Evolutionary conservation across 1,140 invertebrate genomes (phyloP), one percentile per base, ranked within the genome.

Genomic region (Drosophila suzukii): DNA sequence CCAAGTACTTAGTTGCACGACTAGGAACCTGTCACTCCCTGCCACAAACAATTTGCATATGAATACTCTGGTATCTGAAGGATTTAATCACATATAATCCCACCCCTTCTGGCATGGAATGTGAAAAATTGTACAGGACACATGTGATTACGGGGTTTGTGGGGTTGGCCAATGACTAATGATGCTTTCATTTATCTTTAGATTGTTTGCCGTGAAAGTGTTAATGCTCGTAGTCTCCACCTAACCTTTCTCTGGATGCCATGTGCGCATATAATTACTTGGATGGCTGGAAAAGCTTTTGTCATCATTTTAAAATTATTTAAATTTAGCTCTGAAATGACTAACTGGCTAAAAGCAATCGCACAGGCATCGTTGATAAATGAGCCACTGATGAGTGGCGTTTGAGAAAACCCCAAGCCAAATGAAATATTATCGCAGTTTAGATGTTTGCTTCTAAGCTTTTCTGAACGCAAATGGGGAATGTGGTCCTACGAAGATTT

Each of bases 271-370:
- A 76, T 76, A 76, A 76, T 76, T 75, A 76, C 74, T 77, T 55
- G 61, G 54, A 68, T 60, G 41, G 56, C 55, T 51, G 39, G 39
- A 70, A 76, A 77, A 76, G 73, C 74, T 77, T 60, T 77, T 76
- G 74, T 77, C 74, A 77, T 77, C 74, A 56, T 77, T 77, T 77
- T 61, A 77, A 77, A 76, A 77, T 77, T 77, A 77, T 77, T 77
- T 77, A 77, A 77, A 77, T 77, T 77, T 61, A 11, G 11, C 32
- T 53, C n/a, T 47, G 38, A 43, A 68, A 68, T 68, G 65, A 68
- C 47, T 68, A 53, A 65, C 65, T 65, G 65, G 32, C 63, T 62
- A 43, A 66, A 17, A 20, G 5, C 38, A 43, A 34, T 17, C 55
- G n/a, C 36, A 32, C 32, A 36, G 20, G 68, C 41, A 56, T 7